Evolutionary conservation across 2,888 invertebrate genomes (phyloP).

Genomic region (Catocala fraxini): DNA sequence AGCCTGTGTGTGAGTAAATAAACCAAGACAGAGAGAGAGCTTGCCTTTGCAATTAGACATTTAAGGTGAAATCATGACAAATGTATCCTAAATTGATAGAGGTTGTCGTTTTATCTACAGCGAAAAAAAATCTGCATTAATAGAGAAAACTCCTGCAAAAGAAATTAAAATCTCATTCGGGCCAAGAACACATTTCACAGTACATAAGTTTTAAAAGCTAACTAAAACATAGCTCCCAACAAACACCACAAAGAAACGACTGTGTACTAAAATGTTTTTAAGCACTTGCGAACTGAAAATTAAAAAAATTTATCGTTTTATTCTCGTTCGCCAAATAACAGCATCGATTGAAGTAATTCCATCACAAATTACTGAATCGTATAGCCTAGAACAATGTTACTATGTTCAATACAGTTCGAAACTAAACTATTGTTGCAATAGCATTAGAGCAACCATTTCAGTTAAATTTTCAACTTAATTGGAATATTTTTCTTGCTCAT

Average conservation of each 20-base stretch:
- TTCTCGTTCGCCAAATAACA: constrained; percentile 24
- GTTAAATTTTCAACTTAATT: constrained; percentile 20
- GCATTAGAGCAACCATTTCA: constrained; percentile 18
- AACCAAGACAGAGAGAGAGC: too few relatives aligned
- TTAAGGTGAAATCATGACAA: too few relatives aligned
- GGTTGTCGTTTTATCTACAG: too few relatives aligned
- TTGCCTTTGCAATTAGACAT: too few relatives aligned
- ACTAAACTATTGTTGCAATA: constrained; percentile 16
- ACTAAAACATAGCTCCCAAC: neutral
- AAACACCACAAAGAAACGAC: neutral
- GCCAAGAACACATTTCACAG: constrained; percentile 9
- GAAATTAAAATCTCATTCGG: constrained; percentile 17
- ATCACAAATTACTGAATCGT: constrained; percentile 29
- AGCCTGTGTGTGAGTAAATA: too few relatives aligned
- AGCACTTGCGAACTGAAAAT: neutral
- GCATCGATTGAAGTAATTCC: constrained; percentile 35
- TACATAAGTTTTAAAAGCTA: neutral
- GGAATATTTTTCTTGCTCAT: neutral
- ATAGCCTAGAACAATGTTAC: constrained; percentile 33
- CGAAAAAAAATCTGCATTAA: neutral
- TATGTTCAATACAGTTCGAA: constrained; percentile 24
- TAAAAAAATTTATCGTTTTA: too few relatives aligned
- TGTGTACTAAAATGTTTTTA: neutral
- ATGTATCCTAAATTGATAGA: too few relatives aligned
- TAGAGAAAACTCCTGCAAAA: neutral